Conservation (phyloP, 1,140 invertebrate genomes). For the Drosophila aff. region DNA sequence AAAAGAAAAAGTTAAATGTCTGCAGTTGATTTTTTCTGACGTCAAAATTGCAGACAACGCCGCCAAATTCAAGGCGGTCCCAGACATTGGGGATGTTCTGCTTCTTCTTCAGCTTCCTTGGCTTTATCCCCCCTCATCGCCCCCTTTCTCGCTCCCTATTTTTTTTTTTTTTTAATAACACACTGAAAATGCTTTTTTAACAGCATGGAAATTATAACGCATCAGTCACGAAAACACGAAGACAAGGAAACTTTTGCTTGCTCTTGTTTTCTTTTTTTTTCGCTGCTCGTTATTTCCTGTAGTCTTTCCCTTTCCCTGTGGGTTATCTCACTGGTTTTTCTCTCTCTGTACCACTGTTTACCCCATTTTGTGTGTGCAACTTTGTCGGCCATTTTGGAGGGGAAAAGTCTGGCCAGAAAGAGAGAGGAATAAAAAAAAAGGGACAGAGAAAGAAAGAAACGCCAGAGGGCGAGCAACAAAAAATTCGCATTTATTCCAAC, state of each 20-base stretch:
- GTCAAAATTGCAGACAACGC: slow-evolving; percentile 70
- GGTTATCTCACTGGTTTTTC: slow-evolving; percentile 21
- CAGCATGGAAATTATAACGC: slow-evolving; percentile 82
- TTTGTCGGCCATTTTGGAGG: slow-evolving; percentile 62
- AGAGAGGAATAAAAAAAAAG: slow-evolving; percentile 3
- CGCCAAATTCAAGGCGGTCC: slow-evolving; percentile 64
- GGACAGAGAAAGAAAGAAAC: slow-evolving; percentile 8
- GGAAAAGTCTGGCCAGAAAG: slow-evolving; percentile 48
- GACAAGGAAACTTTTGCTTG: slow-evolving; percentile 19
- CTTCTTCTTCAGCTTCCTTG: slow-evolving; percentile 30
- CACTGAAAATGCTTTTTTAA: slow-evolving; percentile 77
- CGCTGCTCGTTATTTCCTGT: neutral
- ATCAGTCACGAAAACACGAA: slow-evolving; percentile 77
- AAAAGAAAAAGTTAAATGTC: slow-evolving; percentile 56
- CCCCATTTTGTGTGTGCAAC: slow-evolving; percentile 42
- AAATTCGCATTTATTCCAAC: slow-evolving; percentile 38
- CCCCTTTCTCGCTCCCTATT: too few relatives aligned
- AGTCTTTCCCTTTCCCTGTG: neutral
- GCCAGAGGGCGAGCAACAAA: slow-evolving; percentile 33
- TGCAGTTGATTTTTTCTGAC: slow-evolving; percentile 79
- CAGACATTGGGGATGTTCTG: slow-evolving; percentile 40
- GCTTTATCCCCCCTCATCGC: neutral
- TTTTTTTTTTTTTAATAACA: slow-evolving; percentile 62
- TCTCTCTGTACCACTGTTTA: slow-evolving; percentile 35
- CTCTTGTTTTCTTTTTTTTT: neutral